Evolutionary conservation across 2,113 vertebrate species (phyloP).

Genomic region (Cottus gobio): DNA sequence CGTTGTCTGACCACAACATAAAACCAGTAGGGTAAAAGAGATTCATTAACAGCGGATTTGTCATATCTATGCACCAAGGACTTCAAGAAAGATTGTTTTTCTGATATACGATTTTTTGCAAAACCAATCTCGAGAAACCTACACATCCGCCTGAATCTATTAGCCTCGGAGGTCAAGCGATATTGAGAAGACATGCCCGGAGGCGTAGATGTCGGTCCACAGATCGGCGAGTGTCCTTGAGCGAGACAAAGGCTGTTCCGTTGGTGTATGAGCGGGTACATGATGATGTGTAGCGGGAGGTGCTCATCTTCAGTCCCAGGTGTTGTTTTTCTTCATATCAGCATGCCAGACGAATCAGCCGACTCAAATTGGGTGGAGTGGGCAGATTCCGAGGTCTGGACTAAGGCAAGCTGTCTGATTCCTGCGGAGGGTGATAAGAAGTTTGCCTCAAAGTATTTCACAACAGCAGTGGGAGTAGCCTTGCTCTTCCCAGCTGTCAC

Average conservation of each 20-base stretch:
- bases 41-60: not conserved
- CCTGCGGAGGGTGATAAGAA: conserved; percentile 31
- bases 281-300: too few species aligned
- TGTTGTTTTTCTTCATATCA: not conserved
- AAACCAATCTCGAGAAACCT: not conserved
- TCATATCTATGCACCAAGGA: conserved; percentile 1
- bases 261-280: too few species aligned
- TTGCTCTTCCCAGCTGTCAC: conserved; percentile 63
- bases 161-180: not conserved
- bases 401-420: not conserved
- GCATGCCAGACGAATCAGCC: not conserved
- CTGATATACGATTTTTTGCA: not conserved
- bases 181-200: not conserved
- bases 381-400: not conserved
- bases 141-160: not conserved
- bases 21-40: not conserved
- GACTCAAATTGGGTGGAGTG: not conserved
- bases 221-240: too few species aligned
- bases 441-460: conserved; percentile 33
- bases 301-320: too few species aligned
- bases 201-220: too few species aligned
- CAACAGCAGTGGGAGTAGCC: conserved; percentile 53
- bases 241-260: too few species aligned
- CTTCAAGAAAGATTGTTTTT: not conserved
- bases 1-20: not conserved